These are phyloP conservation scores for Mythimna lalbum DNA, from an alignment of 2,888 invertebrate species.

Conservation along the genomic window DNA sequence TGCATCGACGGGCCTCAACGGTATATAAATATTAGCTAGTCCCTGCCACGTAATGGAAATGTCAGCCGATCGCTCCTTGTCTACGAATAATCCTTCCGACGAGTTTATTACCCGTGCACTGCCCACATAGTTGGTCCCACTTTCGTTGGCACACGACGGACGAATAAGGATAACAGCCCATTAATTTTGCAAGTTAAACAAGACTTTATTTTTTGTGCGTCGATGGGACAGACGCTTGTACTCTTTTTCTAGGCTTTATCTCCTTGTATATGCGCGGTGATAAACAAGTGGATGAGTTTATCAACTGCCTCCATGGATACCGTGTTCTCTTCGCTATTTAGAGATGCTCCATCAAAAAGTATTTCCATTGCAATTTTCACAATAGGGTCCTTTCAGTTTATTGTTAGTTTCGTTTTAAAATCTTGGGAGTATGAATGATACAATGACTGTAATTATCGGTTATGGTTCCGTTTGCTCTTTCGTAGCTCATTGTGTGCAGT, in stretches of 20 bases:
- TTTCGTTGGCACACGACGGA: slow-evolving; percentile 64
- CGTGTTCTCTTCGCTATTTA: slow-evolving; percentile 53
- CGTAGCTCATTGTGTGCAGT: slow-evolving; percentile 79
- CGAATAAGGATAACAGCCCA: slow-evolving; percentile 73
- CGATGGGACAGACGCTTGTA: slow-evolving; percentile 23
- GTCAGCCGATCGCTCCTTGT: slow-evolving; percentile 82
- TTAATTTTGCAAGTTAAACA: slow-evolving; percentile 72
- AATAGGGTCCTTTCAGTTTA: slow-evolving; percentile 70
- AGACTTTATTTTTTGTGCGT: slow-evolving; percentile 61
- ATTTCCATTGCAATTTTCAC: slow-evolving; percentile 75
- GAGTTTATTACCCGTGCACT: slow-evolving; percentile 83
- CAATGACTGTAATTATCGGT: slow-evolving; percentile 89
- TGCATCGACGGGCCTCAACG: slow-evolving; percentile 71
- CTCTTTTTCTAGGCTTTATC: slow-evolving; percentile 46
- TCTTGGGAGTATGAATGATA: slow-evolving; percentile 79
- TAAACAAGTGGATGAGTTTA: slow-evolving; percentile 53
- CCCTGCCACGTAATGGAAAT: slow-evolving; percentile 83
- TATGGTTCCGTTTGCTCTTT: slow-evolving; percentile 84
- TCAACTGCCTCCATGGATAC: slow-evolving; percentile 33
- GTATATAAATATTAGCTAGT: slow-evolving; percentile 82
- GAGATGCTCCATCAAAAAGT: slow-evolving; percentile 72
- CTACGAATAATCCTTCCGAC: slow-evolving; percentile 82
- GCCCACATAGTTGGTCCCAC: slow-evolving; percentile 70
- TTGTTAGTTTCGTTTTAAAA: slow-evolving; percentile 81
- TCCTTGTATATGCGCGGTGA: slow-evolving; percentile 31